phyloP scores from a whole-genome alignment of 2,113 vertebrate species.

The Neolamprologus toae region DNA sequence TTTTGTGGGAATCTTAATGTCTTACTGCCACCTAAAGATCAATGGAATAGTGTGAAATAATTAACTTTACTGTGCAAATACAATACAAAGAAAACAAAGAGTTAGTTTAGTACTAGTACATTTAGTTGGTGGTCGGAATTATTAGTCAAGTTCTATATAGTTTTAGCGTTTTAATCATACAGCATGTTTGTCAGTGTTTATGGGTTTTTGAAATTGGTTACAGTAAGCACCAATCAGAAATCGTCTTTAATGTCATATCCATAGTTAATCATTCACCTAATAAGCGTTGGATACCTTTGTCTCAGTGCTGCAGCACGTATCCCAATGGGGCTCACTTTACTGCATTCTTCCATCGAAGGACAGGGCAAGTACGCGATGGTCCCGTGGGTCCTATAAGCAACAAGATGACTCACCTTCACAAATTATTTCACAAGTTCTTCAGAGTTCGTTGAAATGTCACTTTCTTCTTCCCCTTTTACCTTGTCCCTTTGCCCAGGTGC shows the following conservation, averaged over 20 bases:
- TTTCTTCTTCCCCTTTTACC: slow-evolving; percentile 21
- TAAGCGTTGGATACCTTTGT: background rate
- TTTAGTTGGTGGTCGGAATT: background rate
- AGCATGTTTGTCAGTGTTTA: background rate
- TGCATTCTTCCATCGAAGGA: slow-evolving; percentile 32
- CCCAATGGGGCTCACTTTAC: background rate
- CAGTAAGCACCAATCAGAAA: background rate
- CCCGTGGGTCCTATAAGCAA: slow-evolving; percentile 9
- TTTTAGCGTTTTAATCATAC: background rate
- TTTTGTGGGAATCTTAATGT: background rate
- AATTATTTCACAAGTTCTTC: slow-evolving; percentile 37
- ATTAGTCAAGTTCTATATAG: background rate
- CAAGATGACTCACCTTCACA: slow-evolving; percentile 58
- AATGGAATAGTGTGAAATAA: background rate
- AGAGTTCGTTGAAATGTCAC: slow-evolving; percentile 26
- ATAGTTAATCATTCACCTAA: background rate
- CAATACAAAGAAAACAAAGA: background rate
- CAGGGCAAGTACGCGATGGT: background rate
- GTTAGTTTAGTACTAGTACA: background rate
- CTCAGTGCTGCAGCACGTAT: background rate
- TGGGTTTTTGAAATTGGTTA: background rate
- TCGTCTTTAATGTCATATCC: background rate
- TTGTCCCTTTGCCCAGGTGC: slow-evolving; percentile 46
- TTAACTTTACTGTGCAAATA: background rate
- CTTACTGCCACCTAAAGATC: background rate